phyloP scores from a whole-genome alignment of 2,113 vertebrate species.

The Lipophrys pholis region DNA sequence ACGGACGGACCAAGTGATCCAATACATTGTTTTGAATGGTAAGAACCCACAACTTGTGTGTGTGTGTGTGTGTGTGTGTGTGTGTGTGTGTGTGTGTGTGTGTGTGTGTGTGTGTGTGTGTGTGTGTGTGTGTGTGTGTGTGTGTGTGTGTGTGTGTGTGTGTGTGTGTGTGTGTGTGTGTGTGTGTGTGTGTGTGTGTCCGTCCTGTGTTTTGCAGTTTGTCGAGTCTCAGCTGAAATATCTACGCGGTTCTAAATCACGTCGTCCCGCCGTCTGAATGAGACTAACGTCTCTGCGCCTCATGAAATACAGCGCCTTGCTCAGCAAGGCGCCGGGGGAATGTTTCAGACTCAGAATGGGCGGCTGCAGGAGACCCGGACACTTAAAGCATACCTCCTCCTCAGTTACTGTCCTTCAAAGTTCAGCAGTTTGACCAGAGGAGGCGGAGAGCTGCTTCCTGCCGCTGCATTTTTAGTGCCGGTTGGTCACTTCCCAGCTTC shows the following conservation, averaged over 20 bases:
- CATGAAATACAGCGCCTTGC: conserved; percentile 33
- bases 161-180: too few relatives aligned
- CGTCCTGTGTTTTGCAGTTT: conserved; percentile 26
- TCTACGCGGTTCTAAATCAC: conserved; percentile 47
- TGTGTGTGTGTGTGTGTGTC: too few relatives aligned
- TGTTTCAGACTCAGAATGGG: conserved; percentile 22
- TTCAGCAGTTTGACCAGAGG: not conserved
- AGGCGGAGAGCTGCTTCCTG: not conserved
- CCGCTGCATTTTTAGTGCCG: not conserved
- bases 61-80: too few relatives aligned
- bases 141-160: too few relatives aligned
- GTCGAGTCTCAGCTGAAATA: conserved; percentile 31
- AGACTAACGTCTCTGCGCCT: conserved; percentile 14
- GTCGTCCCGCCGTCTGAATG: conserved; percentile 12
- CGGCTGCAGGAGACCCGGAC: conserved; percentile 8
- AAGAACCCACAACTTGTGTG: too few relatives aligned
- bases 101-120: too few relatives aligned
- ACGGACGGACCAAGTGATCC: too few relatives aligned
- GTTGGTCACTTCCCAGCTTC: not conserved
- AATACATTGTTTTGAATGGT: too few relatives aligned
- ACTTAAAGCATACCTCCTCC: conserved; percentile 35
- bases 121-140: too few relatives aligned
- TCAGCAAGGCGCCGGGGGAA: conserved; percentile 18
- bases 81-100: too few relatives aligned
- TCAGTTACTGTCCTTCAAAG: conserved; percentile 34